These are phyloP conservation scores for Homarus gammarus DNA, from an alignment of 2,888 invertebrate genomes.

Conservation along the genomic window DNA sequence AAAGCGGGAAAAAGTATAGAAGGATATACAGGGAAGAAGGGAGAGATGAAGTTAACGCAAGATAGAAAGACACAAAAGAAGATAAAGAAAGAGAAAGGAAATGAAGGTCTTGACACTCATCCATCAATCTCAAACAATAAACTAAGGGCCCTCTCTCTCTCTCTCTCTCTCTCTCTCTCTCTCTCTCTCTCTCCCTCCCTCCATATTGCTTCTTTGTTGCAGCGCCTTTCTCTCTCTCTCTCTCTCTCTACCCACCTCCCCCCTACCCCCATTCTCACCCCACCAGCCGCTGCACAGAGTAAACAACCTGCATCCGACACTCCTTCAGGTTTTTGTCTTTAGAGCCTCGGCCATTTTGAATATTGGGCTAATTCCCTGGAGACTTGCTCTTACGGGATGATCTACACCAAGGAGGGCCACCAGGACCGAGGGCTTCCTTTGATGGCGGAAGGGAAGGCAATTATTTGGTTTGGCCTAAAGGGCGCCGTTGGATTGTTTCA, in stretches of 20 bases:
- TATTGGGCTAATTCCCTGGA: conserved; percentile 20
- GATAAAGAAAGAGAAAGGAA: too few species aligned
- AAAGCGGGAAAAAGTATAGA: too few species aligned
- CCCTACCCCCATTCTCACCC: neutral
- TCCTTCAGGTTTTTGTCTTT: conserved; percentile 19
- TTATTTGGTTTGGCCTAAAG: neutral
- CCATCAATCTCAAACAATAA: neutral
- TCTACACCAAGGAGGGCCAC: neutral
- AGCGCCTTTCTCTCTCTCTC: conserved; percentile 30
- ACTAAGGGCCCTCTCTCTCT: conserved; percentile 10
- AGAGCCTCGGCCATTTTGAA: conserved; percentile 54
- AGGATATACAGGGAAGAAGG: too few species aligned
- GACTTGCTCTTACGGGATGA: neutral
- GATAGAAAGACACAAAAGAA: too few species aligned
- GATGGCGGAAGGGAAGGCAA: neutral
- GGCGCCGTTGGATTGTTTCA: neutral
- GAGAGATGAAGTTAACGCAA: too few species aligned
- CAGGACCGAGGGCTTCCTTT: neutral
- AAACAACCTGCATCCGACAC: conserved; percentile 51
- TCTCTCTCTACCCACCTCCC: too few species aligned
- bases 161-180: conserved; percentile 33
- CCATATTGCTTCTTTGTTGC: conserved; percentile 55
- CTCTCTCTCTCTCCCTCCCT: conserved; percentile 40
- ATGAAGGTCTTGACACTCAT: neutral
- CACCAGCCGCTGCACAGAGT: conserved; percentile 40